phyloP scores from a whole-genome alignment of 2,113 vertebrate species.

The Platanista minor region DNA sequence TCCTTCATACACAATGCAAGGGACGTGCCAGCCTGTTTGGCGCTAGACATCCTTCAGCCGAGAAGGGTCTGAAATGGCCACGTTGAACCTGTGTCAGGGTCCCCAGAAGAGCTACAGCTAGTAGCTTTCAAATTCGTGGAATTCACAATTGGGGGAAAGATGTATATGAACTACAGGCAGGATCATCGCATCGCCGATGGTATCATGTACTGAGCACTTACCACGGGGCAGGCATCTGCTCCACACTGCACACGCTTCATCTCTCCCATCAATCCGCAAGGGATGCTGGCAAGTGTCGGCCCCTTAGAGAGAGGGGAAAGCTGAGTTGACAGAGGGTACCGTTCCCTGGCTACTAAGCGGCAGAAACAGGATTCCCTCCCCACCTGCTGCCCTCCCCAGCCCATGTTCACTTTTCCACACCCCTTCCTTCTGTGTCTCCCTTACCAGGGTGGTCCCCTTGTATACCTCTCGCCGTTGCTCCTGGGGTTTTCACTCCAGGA shows the following conservation, averaged over 20 bases:
- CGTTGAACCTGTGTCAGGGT: background rate
- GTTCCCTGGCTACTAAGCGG: background rate
- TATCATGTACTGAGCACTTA: accelerated
- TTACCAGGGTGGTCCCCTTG: no score
- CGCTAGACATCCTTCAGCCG: background rate
- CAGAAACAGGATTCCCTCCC: background rate
- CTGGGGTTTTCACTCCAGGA: background rate
- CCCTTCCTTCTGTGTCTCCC: accelerated
- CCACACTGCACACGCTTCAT: accelerated
- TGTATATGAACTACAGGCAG: accelerated
- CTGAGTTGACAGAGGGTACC: background rate
- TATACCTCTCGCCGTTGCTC: background rate
- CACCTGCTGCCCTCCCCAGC: background rate
- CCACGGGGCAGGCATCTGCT: background rate
- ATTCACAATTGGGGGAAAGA: background rate
- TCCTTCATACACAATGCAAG: background rate
- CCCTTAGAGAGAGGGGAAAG: background rate
- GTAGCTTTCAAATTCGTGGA: background rate
- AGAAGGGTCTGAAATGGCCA: background rate
- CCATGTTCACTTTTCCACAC: background rate
- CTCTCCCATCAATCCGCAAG: background rate
- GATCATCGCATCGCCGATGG: accelerated
- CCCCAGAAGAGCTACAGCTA: background rate
- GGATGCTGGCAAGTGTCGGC: background rate
- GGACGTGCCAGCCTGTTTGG: background rate